Base-by-base conservation (phyloP, 2,888 invertebrate genomes). In the Sclerodermus sp. region DNA sequence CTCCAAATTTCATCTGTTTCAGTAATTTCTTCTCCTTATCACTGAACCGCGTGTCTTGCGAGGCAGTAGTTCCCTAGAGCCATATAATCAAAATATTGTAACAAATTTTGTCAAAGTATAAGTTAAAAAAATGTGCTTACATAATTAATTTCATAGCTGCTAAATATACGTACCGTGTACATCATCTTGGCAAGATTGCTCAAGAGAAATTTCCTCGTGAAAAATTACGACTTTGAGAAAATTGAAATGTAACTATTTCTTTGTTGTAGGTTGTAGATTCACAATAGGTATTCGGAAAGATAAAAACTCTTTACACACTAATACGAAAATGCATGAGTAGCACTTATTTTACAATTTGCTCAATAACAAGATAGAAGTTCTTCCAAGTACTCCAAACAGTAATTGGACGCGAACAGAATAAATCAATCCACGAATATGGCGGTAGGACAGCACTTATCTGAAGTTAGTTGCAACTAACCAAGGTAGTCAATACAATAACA, bases 21-120 rank as follows among this genome's bases (percentile, higher is more conserved):
- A 99, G 87, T 42, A 99, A 84, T 78, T 99, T 99, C 82, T 99
- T 98, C 81, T 98, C 97, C 81, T 99, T 99, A 81, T 99, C 98
- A 76, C 96, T 93, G 82, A 99, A 99, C 74, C 99, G 89, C 73
- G 95, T 97, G 80, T 99, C 99, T 82, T 99, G 99, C 80, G 98
- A 97, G 53, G 97, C 92, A 73, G 91, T 96, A 30, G 98, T 99
- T 60, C 99, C 99, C 97, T 98, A 73, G 42, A 79, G 77, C 36
- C 42, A 51, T 36, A 42, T 14, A 31, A n/a, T 12, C 13, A 34
- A 12, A 34, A 12, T 8, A 34, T n/a, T 12, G 34, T 34, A n/a
- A 34, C 34, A 8, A 34, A 13, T 34, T 34, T n/a, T 16, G 18
- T 29, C 31, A n/a, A n/a, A n/a, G n/a, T 30, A 41, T 36, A 39